Percentiles rank a stretch among this genome's conserved stretches.
phyloP scores from a whole-genome alignment of 2,113 vertebrate species.

The Callithrix jacchus region DNA sequence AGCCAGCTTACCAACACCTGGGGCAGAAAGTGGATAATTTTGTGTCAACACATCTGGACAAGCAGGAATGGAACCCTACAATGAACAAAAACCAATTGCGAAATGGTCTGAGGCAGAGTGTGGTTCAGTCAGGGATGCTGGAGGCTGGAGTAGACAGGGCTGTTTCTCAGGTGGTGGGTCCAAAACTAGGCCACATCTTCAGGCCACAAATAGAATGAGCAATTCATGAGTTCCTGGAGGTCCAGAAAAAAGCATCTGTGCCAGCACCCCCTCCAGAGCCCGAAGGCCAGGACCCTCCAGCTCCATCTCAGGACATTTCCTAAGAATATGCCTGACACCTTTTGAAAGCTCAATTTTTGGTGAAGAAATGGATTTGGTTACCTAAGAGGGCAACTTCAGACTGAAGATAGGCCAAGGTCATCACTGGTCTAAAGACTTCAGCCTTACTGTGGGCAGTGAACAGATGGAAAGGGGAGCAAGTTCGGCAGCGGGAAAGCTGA shows the following conservation, averaged over 20 bases:
- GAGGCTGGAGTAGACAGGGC: conserved; percentile 95
- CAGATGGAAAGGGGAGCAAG: neutral
- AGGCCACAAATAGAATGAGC: no score
- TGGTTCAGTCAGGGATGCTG: conserved; percentile 95
- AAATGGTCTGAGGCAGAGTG: conserved; percentile 94
- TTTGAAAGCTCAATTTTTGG: no score
- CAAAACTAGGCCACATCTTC: no score
- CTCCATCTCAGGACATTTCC: no score
- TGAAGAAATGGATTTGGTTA: no score
- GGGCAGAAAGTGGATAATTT: conserved; percentile 98
- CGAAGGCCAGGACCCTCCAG: no score
- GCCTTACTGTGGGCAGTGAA: neutral
- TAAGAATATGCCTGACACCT: no score
- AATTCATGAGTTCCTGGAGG: no score
- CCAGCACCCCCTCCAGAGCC: no score
- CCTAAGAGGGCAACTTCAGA: neutral
- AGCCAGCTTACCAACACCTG: conserved; percentile 98
- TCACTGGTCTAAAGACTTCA: neutral
- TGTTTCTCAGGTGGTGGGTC: conserved; percentile 89
- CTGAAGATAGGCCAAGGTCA: no score
- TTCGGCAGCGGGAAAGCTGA: neutral
- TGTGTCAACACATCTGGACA: conserved; percentile 94
- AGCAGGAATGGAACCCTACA: conserved; percentile 96
- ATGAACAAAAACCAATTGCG: conserved; percentile 99
- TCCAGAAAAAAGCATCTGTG: no score